Evolutionary conservation across 2,797 vertebrate species (phyloP).

Genomic region (Esox lucius): DNA sequence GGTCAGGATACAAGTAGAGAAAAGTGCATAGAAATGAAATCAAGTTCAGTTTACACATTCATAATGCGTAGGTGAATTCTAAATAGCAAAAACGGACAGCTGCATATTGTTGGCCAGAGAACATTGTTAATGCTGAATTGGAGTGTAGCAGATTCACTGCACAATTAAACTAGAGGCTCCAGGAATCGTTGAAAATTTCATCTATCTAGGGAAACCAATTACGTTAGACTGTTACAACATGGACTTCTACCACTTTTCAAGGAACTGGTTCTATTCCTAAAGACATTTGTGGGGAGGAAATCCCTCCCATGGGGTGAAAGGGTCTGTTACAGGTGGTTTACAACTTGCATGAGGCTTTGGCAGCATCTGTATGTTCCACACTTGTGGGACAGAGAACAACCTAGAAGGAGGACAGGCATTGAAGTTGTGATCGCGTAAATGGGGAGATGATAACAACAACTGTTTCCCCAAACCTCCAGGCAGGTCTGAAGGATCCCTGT

Average conservation of each 20-base stretch:
- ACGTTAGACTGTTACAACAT: background rate
- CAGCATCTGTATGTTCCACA: background rate
- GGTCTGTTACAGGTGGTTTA: background rate
- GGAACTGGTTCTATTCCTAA: background rate
- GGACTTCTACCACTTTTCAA: background rate
- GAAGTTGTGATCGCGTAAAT: conserved; percentile 28
- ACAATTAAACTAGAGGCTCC: background rate
- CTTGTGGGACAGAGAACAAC: background rate
- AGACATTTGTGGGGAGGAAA: background rate
- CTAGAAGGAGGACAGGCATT: background rate
- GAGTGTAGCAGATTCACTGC: background rate
- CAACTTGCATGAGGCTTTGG: background rate
- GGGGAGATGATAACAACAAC: conserved; percentile 25
- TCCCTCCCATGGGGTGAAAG: background rate
- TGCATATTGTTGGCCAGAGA: background rate
- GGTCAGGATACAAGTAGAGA: no score
- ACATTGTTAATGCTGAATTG: background rate
- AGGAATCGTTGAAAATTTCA: background rate
- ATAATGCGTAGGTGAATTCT: no score
- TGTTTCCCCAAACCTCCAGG: background rate
- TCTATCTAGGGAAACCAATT: no score
- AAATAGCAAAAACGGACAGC: background rate
- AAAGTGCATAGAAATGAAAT: no score
- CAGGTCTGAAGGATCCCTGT: conserved; percentile 14
- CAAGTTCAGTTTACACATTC: no score